These are phyloP conservation scores for Pectinophora gossypiella DNA, from an alignment of 1,140 invertebrate species.

Conservation along the genomic window DNA sequence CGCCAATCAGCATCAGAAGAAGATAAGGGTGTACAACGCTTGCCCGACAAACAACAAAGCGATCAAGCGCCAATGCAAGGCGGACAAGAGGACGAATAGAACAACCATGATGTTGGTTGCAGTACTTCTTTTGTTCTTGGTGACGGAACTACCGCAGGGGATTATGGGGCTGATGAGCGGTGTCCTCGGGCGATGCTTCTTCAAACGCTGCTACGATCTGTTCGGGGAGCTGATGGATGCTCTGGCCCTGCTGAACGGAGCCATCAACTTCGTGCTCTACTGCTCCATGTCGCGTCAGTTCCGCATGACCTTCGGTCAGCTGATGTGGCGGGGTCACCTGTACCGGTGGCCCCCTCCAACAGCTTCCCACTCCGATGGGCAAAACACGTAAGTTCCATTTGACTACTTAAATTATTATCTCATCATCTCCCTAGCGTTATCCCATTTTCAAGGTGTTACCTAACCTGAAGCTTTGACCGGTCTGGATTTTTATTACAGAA, in stretches of 20 bases:
- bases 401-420: no score
- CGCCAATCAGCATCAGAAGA: conserved; percentile 62
- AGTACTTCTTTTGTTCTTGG: conserved; percentile 88
- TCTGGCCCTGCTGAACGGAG: conserved; percentile 92
- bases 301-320: conserved; percentile 86
- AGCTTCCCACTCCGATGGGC: conserved; percentile 53
- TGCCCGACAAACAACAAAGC: conserved; percentile 67
- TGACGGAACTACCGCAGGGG: conserved; percentile 92
- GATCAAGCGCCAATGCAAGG: conserved; percentile 80
- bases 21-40: conserved; percentile 50
- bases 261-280: conserved; percentile 96
- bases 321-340: conserved; percentile 79
- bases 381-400: conserved; percentile 48
- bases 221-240: conserved; percentile 95
- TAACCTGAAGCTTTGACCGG: background rate
- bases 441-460: background rate
- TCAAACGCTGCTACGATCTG: conserved; percentile 83
- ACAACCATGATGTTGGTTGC: conserved; percentile 94
- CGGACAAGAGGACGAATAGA: conserved; percentile 80
- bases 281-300: conserved; percentile 96
- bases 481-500: background rate
- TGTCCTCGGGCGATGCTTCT: conserved; percentile 83
- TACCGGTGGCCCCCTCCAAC: conserved; percentile 55
- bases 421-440: no score
- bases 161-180: conserved; percentile 84